These are phyloP conservation scores for Melanerpes aurifrons DNA, from an alignment of 2,113 vertebrate genomes.

Conservation along the genomic window DNA sequence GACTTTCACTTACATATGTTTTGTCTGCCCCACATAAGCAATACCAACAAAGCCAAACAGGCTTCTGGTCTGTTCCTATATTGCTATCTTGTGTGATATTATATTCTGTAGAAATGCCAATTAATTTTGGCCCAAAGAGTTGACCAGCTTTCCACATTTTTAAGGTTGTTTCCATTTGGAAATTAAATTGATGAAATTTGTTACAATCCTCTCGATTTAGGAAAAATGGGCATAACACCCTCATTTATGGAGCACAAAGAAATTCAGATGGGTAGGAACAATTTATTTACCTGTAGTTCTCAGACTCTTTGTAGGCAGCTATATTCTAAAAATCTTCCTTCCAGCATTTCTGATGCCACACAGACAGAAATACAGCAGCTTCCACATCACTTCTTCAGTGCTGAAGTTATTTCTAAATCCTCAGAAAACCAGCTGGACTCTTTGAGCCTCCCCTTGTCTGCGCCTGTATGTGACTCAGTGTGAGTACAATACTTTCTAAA, in stretches of 20 bases:
- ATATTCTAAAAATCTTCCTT: neutral
- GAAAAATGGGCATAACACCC: neutral
- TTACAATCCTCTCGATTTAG: neutral
- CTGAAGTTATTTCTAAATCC: neutral
- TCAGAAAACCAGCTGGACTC: neutral
- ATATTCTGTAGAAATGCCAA: neutral
- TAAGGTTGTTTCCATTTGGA: neutral
- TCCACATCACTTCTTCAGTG: neutral
- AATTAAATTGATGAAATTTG: neutral
- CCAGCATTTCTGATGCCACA: neutral
- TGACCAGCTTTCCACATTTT: neutral
- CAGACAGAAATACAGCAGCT: neutral
- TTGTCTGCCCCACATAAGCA: neutral
- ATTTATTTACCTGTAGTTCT: neutral
- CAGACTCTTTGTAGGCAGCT: neutral
- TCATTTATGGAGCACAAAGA: neutral
- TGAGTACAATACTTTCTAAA: slow-evolving; percentile 1
- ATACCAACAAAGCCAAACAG: neutral
- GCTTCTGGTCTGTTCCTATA: neutral
- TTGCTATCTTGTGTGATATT: neutral
- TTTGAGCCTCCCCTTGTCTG: neutral
- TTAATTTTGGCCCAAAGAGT: neutral
- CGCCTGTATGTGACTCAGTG: neutral
- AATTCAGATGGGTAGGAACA: neutral
- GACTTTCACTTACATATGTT: neutral